Percentiles rank a stretch among this genome's conserved stretches.
Conservation (phyloP, 2,113 vertebrate species). For the Platycercus adscitus region DNA sequence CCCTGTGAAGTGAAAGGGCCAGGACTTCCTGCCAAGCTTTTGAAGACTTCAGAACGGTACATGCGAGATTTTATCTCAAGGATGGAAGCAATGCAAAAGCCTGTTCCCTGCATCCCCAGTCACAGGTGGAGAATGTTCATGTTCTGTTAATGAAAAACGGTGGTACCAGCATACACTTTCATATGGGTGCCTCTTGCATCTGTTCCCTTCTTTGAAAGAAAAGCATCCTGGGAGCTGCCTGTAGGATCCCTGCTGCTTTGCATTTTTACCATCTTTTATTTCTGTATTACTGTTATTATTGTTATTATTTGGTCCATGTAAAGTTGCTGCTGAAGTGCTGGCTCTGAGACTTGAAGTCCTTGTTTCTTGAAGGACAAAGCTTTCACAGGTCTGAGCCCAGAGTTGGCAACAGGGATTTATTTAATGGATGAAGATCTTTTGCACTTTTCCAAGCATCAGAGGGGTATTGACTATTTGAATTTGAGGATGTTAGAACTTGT, state of each 20-base stretch:
- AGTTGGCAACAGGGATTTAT: background rate
- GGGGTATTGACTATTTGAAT: background rate
- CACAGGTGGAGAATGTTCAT: background rate
- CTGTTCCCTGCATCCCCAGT: background rate
- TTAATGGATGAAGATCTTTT: background rate
- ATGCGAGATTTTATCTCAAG: background rate
- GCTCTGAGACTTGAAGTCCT: background rate
- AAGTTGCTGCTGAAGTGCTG: background rate
- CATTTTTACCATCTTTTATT: background rate
- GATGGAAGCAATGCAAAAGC: background rate
- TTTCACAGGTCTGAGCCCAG: background rate
- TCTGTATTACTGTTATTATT: background rate
- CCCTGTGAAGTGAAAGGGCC: conserved; percentile 45
- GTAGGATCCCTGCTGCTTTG: background rate
- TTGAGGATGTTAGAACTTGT: background rate
- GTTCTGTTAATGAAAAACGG: background rate
- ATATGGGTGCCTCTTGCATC: background rate
- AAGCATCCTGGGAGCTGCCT: background rate
- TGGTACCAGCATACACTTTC: background rate
- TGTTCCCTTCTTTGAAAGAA: conserved; percentile 10
- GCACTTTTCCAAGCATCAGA: background rate
- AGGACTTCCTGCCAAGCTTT: conserved; percentile 36
- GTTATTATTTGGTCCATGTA: background rate
- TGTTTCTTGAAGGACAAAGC: background rate
- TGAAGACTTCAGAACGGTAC: conserved; percentile 46